A percentile compares a stretch with the other conserved stretches of the same genome.
phyloP scores from a whole-genome alignment of 2,113 vertebrate species.

The Vanacampus margaritifer region DNA sequence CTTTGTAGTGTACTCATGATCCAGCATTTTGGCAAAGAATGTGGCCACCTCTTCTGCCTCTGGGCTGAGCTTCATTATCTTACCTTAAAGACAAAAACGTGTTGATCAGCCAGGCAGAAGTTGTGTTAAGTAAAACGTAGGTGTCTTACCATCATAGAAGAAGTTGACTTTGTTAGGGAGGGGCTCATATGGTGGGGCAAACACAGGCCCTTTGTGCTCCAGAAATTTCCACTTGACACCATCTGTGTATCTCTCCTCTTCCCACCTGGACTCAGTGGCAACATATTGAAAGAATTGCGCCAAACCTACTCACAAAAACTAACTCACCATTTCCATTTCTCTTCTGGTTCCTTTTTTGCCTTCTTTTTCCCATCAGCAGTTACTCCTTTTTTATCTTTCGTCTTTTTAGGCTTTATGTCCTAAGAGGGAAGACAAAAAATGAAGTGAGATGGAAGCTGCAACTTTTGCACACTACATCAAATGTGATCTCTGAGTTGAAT shows the following conservation, averaged over 20 bases:
- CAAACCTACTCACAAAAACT: neutral
- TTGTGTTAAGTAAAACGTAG: neutral
- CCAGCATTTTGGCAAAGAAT: constrained; percentile 98
- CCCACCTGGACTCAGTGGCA: constrained; percentile 83
- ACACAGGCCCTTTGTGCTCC: constrained; percentile 97
- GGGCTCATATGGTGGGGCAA: constrained; percentile 93
- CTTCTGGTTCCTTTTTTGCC: constrained; percentile 91
- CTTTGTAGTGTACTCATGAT: constrained; percentile 98
- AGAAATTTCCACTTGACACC: constrained; percentile 96
- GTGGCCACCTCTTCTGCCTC: constrained; percentile 95
- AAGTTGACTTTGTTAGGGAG: constrained; percentile 89
- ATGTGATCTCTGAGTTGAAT: no score
- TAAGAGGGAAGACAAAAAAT: constrained; percentile 35
- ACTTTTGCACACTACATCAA: no score
- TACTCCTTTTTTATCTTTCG: constrained; percentile 83
- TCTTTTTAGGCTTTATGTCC: constrained; percentile 88
- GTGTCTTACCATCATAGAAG: constrained; percentile 88
- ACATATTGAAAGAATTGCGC: neutral
- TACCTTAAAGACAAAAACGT: constrained; percentile 71
- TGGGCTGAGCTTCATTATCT: constrained; percentile 88
- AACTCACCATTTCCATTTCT: constrained; percentile 98
- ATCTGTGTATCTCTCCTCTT: constrained; percentile 94
- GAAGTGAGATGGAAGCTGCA: neutral
- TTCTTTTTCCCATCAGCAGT: constrained; percentile 87
- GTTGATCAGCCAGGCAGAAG: neutral